Percentiles rank a stretch among this genome's conserved stretches.
phyloP scores from a whole-genome alignment of 1,140 invertebrate genomes.

The Drosophila kanapiae region DNA sequence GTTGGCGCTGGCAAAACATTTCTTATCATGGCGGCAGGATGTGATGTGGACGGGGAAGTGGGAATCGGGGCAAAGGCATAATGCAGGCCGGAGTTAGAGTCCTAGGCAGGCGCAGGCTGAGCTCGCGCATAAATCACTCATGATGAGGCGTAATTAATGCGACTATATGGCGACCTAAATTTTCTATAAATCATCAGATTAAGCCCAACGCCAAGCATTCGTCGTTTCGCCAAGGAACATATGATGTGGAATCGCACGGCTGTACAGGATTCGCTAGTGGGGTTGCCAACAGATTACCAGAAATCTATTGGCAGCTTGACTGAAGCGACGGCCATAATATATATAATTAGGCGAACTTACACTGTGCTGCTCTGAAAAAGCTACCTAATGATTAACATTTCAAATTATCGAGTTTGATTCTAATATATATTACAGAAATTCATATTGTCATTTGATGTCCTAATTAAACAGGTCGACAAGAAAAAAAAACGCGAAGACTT shows the following conservation, averaged over 20 bases:
- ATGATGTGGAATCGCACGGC: constrained; percentile 24
- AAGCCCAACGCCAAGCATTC: constrained; percentile 33
- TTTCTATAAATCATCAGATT: constrained; percentile 57
- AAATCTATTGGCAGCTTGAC: constrained; percentile 36
- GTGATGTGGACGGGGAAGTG: constrained; percentile 33
- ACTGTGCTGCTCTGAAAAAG: not conserved
- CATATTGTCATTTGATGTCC: no score
- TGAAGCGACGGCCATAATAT: not conserved
- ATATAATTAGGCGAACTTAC: not conserved
- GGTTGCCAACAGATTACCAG: constrained; percentile 17
- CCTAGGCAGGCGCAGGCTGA: constrained; percentile 25
- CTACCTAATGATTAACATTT: not conserved
- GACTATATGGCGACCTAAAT: constrained; percentile 53
- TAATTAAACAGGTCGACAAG: no score
- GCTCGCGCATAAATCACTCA: constrained; percentile 52
- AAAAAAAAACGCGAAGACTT: no score
- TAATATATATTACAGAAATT: no score
- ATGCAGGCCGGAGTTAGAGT: constrained; percentile 39
- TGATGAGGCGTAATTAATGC: constrained; percentile 57
- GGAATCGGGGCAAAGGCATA: constrained; percentile 18
- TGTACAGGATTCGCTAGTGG: not conserved
- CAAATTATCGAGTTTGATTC: no score
- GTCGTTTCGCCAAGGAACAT: constrained; percentile 37
- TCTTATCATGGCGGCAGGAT: constrained; percentile 51
- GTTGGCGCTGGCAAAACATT: constrained; percentile 42